Base-by-base conservation (phyloP, 2,888 invertebrate species). In the Lathronympha strigana region DNA sequence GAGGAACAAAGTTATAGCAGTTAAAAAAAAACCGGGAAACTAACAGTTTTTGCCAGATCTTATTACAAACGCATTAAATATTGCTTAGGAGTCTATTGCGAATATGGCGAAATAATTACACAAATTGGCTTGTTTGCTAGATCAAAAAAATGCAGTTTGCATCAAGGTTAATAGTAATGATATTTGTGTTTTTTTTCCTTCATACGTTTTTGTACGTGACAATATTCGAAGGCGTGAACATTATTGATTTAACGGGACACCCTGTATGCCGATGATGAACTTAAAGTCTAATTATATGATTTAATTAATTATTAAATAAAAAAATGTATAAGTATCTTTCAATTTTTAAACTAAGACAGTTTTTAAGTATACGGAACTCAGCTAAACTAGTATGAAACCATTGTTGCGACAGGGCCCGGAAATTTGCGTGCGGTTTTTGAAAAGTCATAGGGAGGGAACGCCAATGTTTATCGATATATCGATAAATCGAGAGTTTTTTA, bases 301-400 rank as follows among this genome's bases (percentile, higher is more conserved):
- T n/a, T n/a, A n/a, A n/a, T n/a, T n/a, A n/a, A n/a, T n/a, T n/a
- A n/a, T n/a, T n/a, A n/a, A n/a, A n/a, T n/a, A n/a, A n/a, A 28
- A 8, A 28, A 28, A 8, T 28, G 28, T 5, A 8, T 3, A 8
- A 4, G 5, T 33, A 1, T 5, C 33, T 1, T 9, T 33, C 28
- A 5, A 40, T 15, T 9, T 49, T 8, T 17, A 11, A 4, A 50
- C 9, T n/a, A 17, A 0, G 31, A 19, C 17, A 49, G 9, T 15
- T 54, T 54, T 40, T 54, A 54, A 54, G 54, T 25, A 54, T 15
- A 40, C 23, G 25, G 40, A 40, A 25, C 25, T 17, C 54, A 38
- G 33, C 13, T 21, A 45, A 1, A 13, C n/a, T 4, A 23, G n/a
- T 23, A 17, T 38, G 21, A n/a, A 47, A 3, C 11, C 38, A 25